Base-by-base conservation (phyloP, 2,888 invertebrate species). In the Cantharis lateralis region DNA sequence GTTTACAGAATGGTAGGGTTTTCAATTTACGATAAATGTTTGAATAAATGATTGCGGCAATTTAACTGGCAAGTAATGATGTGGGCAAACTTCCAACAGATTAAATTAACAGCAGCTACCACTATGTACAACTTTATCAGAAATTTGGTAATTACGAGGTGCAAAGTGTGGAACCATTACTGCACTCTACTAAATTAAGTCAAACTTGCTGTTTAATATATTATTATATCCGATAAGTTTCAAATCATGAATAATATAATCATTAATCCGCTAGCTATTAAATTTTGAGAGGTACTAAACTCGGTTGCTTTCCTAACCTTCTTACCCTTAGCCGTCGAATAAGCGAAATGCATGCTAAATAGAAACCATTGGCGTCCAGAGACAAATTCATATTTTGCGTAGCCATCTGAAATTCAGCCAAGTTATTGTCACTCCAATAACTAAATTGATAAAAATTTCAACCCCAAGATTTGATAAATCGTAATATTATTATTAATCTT, bases 201-300 rank as follows among this genome's bases (percentile, higher is more conserved):
- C 68, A n/a, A 64, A 24, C 48, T 68, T 64, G 11, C 61, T 75
- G 62, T 66, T 77, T 72, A 77, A 78, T 75, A 78, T 78, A 78
- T 78, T 75, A 75, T 70, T 68, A 72, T 70, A 71, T 72, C 72
- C 75, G 72, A 78, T 78, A 78, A 72, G 66, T 66, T 69, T 70
- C 62, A 20, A 79, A 78, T 76, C 76, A 81, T 82, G 82, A 82
- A 82, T 82, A 82, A 82, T 82, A 79, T 79, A 80, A 79, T 78
- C 81, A 79, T 79, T 81, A 81, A 81, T 81, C 80, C 79, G 74
- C 74, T 74, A 79, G 78, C 81, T 81, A 81, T 82, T 81, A 82
- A 81, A 81, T 82, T 82, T 82, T 81, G 81, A 81, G 76, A 78
- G 78, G 77, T 77, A 78, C 78, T 78, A 80, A 79, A 77, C 76